A percentile compares a stretch with the other conserved stretches of the same genome.
Evolutionary conservation across 1,140 invertebrate species (phyloP).

Genomic region (Drosophila grimshawi): DNA sequence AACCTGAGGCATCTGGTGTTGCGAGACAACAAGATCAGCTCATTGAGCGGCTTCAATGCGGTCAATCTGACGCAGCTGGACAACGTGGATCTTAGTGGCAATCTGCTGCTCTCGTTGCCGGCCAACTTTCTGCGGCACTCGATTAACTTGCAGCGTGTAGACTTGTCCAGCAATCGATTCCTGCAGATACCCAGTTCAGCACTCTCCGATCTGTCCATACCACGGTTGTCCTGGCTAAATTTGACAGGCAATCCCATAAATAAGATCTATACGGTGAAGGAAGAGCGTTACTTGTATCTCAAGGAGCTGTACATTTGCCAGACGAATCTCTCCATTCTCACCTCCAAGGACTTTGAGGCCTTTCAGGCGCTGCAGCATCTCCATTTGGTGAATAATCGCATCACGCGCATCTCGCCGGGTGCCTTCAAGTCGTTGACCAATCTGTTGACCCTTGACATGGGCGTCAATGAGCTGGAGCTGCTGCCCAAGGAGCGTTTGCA

Average conservation of each 20-base stretch:
- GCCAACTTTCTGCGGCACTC: slow-evolving; percentile 92
- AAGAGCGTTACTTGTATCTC: slow-evolving; percentile 86
- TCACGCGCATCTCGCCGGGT: slow-evolving; percentile 92
- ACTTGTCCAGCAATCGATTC: slow-evolving; percentile 93
- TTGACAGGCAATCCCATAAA: slow-evolving; percentile 92
- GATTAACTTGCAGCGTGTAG: slow-evolving; percentile 89
- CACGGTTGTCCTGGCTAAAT: slow-evolving; percentile 90
- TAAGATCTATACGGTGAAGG: slow-evolving; percentile 85
- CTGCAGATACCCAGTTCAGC: slow-evolving; percentile 92
- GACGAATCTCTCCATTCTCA: slow-evolving; percentile 93
- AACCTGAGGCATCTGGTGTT: slow-evolving; percentile 90
- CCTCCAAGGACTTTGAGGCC: slow-evolving; percentile 94
- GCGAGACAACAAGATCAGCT: slow-evolving; percentile 90
- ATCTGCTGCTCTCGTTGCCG: slow-evolving; percentile 90
- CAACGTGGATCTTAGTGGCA: slow-evolving; percentile 90
- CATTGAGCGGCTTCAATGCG: slow-evolving; percentile 90
- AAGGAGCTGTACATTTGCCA: slow-evolving; percentile 92
- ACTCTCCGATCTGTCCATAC: slow-evolving; percentile 90
- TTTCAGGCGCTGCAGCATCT: slow-evolving; percentile 92
- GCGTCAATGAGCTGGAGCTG: slow-evolving; percentile 92
- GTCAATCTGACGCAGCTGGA: slow-evolving; percentile 90
- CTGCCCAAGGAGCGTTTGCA: slow-evolving; percentile 93
- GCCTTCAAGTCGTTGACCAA: slow-evolving; percentile 91
- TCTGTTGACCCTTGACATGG: slow-evolving; percentile 92
- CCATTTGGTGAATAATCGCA: slow-evolving; percentile 90